Base-by-base conservation (phyloP, 2,113 vertebrate species). In the Oxygymnocypris stewartii region DNA sequence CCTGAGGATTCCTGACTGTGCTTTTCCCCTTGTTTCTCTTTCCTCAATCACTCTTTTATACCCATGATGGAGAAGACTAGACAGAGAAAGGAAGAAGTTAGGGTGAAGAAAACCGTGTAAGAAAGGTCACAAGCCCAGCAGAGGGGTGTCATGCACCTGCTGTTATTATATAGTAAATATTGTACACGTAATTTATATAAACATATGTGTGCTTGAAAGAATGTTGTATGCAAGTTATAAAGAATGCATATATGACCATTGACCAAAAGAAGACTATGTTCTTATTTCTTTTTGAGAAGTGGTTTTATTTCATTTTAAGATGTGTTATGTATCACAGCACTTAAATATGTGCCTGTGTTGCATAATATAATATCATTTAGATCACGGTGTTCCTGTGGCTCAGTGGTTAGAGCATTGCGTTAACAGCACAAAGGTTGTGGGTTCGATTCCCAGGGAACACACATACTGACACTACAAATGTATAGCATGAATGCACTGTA, bases 21-120 rank as follows among this genome's bases (percentile, higher is more conserved):
- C 42, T 78, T 78, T 54, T 12, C 28, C 49, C 47, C 12, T 31
- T 78, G 28, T 78, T 78, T 78, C 9, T 78, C 76, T 78, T 16
- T 20, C 1, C 76, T 78, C 76, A 78, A 28, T 31, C 28, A 54
- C 51, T 78, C 49, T 31, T 78, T 78, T 78, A 78, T 6, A 54
- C 18, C 76, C 73, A 51, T 78, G 47, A 78, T 78, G 47, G 75
- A 78, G 76, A 78, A 78, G 44, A 78, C 13, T 78, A 5, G 47
- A 54, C 76, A 54, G 69, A 16, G 31, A 73, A 73, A 40, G 35
- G 37, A 35, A 35, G 69, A 73, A 14, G 16, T 18, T 40, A 40
- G 69, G 9, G 35, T 16, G 16, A 73, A 6, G 47, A 49, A 78
- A 73, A 23, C 69, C 2, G 18, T 71, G 35, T 1, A 71, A 51